Percentiles rank a stretch among this genome's conserved stretches.
phyloP scores from a whole-genome alignment of 1,140 invertebrate genomes.

The Medauroidea extradentata region DNA sequence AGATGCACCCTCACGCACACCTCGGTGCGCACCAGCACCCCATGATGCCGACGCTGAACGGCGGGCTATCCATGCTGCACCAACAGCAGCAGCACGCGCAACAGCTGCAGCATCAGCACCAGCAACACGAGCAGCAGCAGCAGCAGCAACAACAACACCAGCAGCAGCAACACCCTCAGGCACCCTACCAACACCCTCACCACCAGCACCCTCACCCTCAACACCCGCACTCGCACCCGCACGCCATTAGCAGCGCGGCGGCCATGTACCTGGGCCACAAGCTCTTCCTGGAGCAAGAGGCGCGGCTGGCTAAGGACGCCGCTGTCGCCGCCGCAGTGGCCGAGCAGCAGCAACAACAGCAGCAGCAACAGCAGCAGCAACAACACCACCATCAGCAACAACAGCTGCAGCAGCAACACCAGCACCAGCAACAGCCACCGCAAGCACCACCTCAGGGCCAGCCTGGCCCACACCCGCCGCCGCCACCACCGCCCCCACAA shows the following conservation, averaged over 20 bases:
- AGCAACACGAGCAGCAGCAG: constrained; percentile 41
- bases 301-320: constrained; percentile 61
- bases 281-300: constrained; percentile 70
- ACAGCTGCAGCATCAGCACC: constrained; percentile 40
- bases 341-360: constrained; percentile 45
- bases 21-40: constrained; percentile 36
- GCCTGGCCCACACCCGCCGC: neutral
- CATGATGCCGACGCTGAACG: constrained; percentile 47
- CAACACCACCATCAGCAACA: constrained; percentile 37
- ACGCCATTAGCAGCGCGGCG: constrained; percentile 57
- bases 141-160: constrained; percentile 28
- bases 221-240: constrained; percentile 42
- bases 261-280: constrained; percentile 73
- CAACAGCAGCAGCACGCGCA: constrained; percentile 14
- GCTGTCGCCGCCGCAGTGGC: constrained; percentile 51
- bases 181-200: constrained; percentile 43
- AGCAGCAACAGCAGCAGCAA: constrained; percentile 43
- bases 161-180: constrained; percentile 36
- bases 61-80: constrained; percentile 50
- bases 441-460: neutral
- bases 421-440: constrained; percentile 26
- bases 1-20: constrained; percentile 55
- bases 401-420: constrained; percentile 29
- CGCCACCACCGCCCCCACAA: constrained; percentile 8
- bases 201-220: constrained; percentile 44